Evolutionary conservation across 1,140 invertebrate genomes (phyloP), one percentile per base, ranked within the genome.

Genomic region (Ceratina japonica): DNA sequence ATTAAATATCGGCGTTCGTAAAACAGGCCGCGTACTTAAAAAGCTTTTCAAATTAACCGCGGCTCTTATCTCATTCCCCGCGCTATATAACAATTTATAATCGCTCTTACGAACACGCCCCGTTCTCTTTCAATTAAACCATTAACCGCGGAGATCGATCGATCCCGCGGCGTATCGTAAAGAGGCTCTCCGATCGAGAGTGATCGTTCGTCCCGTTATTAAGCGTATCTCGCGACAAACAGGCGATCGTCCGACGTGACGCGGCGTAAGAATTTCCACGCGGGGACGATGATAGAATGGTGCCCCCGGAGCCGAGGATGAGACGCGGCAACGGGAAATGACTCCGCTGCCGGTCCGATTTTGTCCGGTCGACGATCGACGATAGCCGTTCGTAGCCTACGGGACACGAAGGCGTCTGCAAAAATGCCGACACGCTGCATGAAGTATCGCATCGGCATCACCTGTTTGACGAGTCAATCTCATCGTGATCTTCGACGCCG

Each of bases 261-360:
- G 22, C 5, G 31, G 31, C 27, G 15, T 10, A 27, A 56, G 44
- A 79, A 76, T 77, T 65, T 74, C 37, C 65, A 54, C 51, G 72
- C 20, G 3, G 37, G 10, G 37, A 44, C 83, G 80, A 85, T 85
- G 84, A 85, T 83, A 85, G 81, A 44, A 44, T 85, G 72, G 81
- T 85, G 75, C 62, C 66, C 58, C 37, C 10, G 71, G 13, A 65
- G 74, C 49, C 69, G 70, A 52, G 15, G 62, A 18, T 31, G 44
- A 82, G 65, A 65, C 27, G 58, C 52, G 75, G 75, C 63, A 75
- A 81, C 68, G 74, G 79, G 79, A 86, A 81, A 81, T 82, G 68
- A 85, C 37, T 44, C 37, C 37, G 37, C 37, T 44, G 37, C 37
- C 69, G 81, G 83, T 83, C 37, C 64, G 75, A 83, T 81, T 84